Percentiles rank a stretch among this genome's conserved stretches.
Conservation (phyloP, 2,797 vertebrate genomes). For the Chrosomus eos region DNA sequence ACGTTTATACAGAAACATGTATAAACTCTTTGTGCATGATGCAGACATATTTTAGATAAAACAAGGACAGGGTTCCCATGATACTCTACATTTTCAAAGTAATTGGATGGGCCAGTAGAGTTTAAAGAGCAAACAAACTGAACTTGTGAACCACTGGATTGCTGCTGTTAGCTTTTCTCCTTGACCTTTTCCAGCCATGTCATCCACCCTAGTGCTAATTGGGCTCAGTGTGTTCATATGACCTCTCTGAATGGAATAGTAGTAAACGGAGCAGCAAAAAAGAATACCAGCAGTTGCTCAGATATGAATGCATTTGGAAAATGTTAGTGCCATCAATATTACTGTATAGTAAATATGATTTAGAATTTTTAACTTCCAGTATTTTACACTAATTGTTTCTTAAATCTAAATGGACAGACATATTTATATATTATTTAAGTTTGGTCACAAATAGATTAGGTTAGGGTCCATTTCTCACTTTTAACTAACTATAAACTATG, state of each 20-base stretch:
- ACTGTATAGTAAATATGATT: not conserved
- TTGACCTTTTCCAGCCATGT: constrained; percentile 55
- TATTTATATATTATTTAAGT: too few relatives aligned
- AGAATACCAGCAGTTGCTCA: constrained; percentile 6
- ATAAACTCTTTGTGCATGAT: not conserved
- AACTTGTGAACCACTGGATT: constrained; percentile 37
- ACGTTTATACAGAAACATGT: not conserved
- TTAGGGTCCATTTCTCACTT: too few relatives aligned
- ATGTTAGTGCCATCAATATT: not conserved
- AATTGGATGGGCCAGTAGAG: constrained; percentile 58
- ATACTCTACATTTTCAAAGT: constrained; percentile 35
- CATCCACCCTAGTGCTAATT: constrained; percentile 58
- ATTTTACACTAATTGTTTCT: too few relatives aligned
- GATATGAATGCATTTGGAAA: not conserved
- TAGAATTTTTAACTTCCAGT: too few relatives aligned
- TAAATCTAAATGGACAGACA: too few relatives aligned
- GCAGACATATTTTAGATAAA: constrained; percentile 37
- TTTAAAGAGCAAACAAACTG: constrained; percentile 61
- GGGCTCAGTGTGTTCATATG: constrained; percentile 55
- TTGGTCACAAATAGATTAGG: too few relatives aligned
- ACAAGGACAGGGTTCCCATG: constrained; percentile 36
- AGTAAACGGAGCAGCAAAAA: not conserved
- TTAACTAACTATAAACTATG: too few relatives aligned
- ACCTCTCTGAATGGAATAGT: constrained; percentile 30
- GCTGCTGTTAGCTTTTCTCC: constrained; percentile 56